phyloP scores from a whole-genome alignment of 2,888 invertebrate species.

The Gerosis bhagava region DNA sequence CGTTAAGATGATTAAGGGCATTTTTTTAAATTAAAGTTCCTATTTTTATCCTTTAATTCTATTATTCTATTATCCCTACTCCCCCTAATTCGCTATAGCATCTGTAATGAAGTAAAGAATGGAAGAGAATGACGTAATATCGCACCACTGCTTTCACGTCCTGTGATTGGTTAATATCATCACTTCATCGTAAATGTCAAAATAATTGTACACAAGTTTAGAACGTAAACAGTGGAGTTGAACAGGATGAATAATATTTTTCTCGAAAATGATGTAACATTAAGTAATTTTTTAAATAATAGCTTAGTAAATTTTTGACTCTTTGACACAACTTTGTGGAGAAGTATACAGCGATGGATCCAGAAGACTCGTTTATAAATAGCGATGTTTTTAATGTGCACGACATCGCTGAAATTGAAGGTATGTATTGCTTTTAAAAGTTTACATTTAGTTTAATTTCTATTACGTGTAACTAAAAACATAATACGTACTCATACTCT shows the following conservation, averaged over 20 bases:
- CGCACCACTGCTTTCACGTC: conserved; percentile 77
- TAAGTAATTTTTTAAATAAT: neutral
- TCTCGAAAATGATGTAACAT: conserved; percentile 9
- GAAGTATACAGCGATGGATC: conserved; percentile 49
- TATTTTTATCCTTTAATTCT: too few species aligned
- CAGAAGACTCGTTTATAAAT: conserved; percentile 63
- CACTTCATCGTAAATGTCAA: conserved; percentile 57
- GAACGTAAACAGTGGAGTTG: conserved; percentile 20
- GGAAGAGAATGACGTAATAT: conserved; percentile 67
- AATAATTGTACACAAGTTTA: conserved; percentile 32
- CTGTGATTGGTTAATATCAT: conserved; percentile 81
- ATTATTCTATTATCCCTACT: too few species aligned
- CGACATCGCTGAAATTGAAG: conserved; percentile 87
- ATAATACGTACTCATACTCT: too few species aligned
- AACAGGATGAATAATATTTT: conserved; percentile 4
- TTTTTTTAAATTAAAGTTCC: too few species aligned
- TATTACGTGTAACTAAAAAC: too few species aligned
- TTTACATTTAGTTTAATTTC: too few species aligned
- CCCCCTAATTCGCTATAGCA: too few species aligned
- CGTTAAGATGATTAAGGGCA: too few species aligned
- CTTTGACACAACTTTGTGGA: neutral
- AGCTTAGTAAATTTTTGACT: conserved; percentile 2
- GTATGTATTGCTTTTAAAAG: conserved; percentile 61
- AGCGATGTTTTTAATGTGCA: conserved; percentile 85
- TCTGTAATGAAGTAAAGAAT: conserved; percentile 8